phyloP scores from a whole-genome alignment of 2,888 invertebrate species.

The Sipha maydis region DNA sequence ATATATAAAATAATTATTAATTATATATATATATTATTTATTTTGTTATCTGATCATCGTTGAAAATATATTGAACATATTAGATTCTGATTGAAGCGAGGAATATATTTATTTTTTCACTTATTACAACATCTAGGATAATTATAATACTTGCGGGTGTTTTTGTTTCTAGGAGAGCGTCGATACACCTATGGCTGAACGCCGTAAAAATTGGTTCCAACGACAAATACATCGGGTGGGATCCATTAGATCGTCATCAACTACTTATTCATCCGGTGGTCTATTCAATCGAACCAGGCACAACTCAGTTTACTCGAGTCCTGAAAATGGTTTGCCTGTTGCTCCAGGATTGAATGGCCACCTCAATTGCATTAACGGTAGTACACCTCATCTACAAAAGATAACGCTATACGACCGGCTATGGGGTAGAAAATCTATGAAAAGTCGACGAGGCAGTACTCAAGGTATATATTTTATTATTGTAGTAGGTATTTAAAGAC shows the following conservation, averaged over 20 bases:
- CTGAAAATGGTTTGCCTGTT: slow-evolving; percentile 64
- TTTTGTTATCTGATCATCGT: too few species aligned
- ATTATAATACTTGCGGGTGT: neutral
- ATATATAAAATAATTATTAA: too few species aligned
- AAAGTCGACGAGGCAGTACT: slow-evolving; percentile 52
- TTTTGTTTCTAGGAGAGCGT: slow-evolving; percentile 80
- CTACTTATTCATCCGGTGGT: slow-evolving; percentile 83
- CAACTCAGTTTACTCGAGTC: slow-evolving; percentile 77
- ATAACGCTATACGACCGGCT: slow-evolving; percentile 86
- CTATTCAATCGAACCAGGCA: slow-evolving; percentile 81
- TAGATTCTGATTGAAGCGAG: too few species aligned
- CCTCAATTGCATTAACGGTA: slow-evolving; percentile 31
- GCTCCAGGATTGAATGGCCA: slow-evolving; percentile 37
- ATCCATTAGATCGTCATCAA: slow-evolving; percentile 84
- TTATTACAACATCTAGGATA: neutral
- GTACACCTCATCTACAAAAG: slow-evolving; percentile 70
- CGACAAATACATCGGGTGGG: slow-evolving; percentile 88
- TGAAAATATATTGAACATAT: too few species aligned
- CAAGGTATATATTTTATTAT: slow-evolving; percentile 16
- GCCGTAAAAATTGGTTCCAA: slow-evolving; percentile 88
- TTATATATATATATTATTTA: too few species aligned
- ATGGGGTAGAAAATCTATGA: slow-evolving; percentile 80
- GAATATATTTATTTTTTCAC: too few species aligned
- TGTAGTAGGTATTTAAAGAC: too few species aligned
- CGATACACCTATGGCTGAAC: slow-evolving; percentile 86